Evolutionary conservation across 2,888 invertebrate species (phyloP), one percentile per base, ranked within the genome.

Genomic region (Oxycera nigricornis): DNA sequence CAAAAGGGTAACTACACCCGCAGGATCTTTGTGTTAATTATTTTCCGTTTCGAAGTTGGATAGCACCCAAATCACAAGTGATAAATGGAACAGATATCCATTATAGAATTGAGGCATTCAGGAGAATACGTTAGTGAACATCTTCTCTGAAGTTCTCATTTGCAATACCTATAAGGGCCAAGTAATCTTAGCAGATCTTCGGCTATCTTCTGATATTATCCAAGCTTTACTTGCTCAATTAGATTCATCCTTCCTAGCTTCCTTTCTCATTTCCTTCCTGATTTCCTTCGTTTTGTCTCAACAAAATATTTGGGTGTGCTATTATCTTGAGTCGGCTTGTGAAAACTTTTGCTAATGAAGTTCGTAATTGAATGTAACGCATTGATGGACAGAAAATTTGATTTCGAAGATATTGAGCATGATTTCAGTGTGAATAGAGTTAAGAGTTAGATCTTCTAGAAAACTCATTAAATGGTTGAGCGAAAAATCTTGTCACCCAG

Each of bases 321-420:
- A 30, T 59, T 59, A 28, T 59, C 28, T 24, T 59, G 17, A 24
- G 17, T n/a, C 55, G 20, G 24, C 6, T 17, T 55, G 4, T 11
- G 55, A 9, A 20, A 55, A 55, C 55, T 46, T 46, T 2, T n/a
- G 46, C 46, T 55, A 59, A 30, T 30, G 59, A 59, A 17, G 11
- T 59, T 24, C 28, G 9, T 59, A 59, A 59, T 59, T 59, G 59
- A 59, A 59, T 59, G 26, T 30, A 30, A 26, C 30, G 59, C 59
- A 30, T 59, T 14, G 30, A 11, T 28, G 30, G 59, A n/a, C 6
- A 30, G n/a, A 59, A 30, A 59, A 17, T 30, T 59, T 59, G 22
- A n/a, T 20, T n/a, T n/a, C n/a, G n/a, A n/a, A n/a, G n/a, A n/a
- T n/a, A n/a, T n/a, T n/a, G n/a, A n/a, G n/a, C n/a, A n/a, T n/a